These are phyloP conservation scores for Geodia barretti DNA, from an alignment of 37 sponge, comb jelly and placozoan species.

Conservation along the genomic window DNA sequence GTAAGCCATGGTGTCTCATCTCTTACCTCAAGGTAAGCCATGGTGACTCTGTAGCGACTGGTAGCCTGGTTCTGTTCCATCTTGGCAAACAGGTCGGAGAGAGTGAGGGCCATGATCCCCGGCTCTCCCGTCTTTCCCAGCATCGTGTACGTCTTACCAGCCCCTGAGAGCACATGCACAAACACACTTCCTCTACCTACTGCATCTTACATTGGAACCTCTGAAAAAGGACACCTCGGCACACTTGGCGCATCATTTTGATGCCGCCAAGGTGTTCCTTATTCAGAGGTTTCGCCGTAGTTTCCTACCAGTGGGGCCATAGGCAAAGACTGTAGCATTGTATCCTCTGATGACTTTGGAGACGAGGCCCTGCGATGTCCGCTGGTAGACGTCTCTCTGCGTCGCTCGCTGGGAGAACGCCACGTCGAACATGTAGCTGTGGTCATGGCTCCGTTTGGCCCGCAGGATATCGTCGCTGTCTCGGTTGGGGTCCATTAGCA, in stretches of 20 bases:
- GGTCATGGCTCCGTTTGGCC: conserved; percentile 74
- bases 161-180: conserved; percentile 32
- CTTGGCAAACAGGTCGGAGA: conserved; percentile 75
- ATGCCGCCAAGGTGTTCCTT: not conserved
- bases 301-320: conserved; percentile 87
- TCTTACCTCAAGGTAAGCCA: conserved; percentile 85
- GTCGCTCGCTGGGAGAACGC: conserved; percentile 61
- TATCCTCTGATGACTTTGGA: conserved; percentile 71
- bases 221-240: not conserved
- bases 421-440: conserved; percentile 75
- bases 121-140: conserved; percentile 73
- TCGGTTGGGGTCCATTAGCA: conserved; percentile 75
- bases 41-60: conserved; percentile 63
- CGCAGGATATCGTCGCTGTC: conserved; percentile 83
- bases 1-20: no score
- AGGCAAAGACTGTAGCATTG: conserved; percentile 91
- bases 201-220: not conserved
- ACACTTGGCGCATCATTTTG: not conserved
- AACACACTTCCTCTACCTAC: not conserved
- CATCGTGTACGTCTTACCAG: conserved; percentile 95
- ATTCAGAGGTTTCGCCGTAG: not conserved
- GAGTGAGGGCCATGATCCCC: conserved; percentile 84
- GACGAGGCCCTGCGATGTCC: conserved; percentile 9
- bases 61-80: conserved; percentile 65
- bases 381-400: conserved; percentile 77